Conservation (phyloP, 2,797 vertebrate species). For the Parauchenoglanis punctatus region DNA sequence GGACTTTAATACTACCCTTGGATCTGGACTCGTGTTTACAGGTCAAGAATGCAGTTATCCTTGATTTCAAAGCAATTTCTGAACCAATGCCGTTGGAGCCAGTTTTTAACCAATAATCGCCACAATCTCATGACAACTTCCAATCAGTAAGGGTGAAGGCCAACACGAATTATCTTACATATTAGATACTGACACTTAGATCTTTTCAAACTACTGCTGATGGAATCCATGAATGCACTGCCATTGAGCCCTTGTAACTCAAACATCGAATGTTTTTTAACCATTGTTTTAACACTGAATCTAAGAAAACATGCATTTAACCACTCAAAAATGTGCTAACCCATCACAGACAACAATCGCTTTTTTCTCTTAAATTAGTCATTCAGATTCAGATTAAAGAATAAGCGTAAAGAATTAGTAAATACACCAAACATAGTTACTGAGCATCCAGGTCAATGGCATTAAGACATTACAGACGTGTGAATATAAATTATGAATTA, state of each 20-base stretch:
- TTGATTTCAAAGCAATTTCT: not conserved
- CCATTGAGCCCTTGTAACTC: too few species aligned
- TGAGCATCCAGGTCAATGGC: not conserved
- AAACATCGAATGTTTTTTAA: not conserved
- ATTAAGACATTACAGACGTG: not conserved
- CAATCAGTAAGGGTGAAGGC: not conserved
- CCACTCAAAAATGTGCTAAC: not conserved
- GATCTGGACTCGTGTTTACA: slow-evolving; percentile 3
- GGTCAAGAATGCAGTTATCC: not conserved
- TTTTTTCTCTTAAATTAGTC: not conserved
- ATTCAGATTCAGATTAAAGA: not conserved
- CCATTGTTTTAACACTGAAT: not conserved
- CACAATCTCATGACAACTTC: too few species aligned
- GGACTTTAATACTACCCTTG: not conserved
- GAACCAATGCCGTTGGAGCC: not conserved
- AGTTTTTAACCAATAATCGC: not conserved
- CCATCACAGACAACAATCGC: not conserved
- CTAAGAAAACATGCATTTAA: not conserved
- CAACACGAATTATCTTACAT: not conserved
- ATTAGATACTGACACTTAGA: not conserved
- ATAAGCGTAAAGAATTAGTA: not conserved
- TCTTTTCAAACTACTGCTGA: not conserved
- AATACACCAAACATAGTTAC: not conserved
- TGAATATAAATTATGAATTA: not conserved
- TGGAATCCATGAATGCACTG: not conserved